Base-by-base conservation (phyloP, 2,113 vertebrate genomes). In the Sisor rabdophorus region DNA sequence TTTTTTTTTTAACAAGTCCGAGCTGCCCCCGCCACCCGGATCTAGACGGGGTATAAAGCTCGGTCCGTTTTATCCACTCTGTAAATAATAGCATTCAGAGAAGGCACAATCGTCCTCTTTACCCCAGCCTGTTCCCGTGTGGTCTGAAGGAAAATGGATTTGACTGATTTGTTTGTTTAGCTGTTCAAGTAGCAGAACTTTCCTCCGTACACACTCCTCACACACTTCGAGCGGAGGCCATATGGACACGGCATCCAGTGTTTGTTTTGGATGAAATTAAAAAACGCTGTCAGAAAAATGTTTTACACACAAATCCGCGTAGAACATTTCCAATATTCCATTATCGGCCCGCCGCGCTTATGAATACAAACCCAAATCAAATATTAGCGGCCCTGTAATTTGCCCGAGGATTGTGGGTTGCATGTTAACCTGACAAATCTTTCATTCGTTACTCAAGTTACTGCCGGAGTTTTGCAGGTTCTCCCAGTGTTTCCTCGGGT, bases 91-190 rank as follows among this genome's bases (percentile, higher is more conserved):
- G 80, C 84, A 80, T 68, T 26, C 15, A 67, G 63, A 79, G 79
- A 67, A 79, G 79, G 79, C 72, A 82, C n/a, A 15, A 20, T 40
- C 65, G 55, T 70, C 17, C 63, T 61, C n/a, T n/a, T n/a, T n/a
- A n/a, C n/a, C n/a, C n/a, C n/a, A 28, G 19, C 12, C 15, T 17
- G 40, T 19, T 71, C 74, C 63, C 24, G 24, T 73, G 26, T 60
- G 74, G 68, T 11, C 60, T 52, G 50, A 16, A 44, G 59, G 36
- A 40, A 30, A n/a, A 53, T 10, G 53, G 82, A 75, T 80, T 86
- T 80, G 80, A 82, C 81, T 90, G 87, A 89, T 85, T 89, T 81
- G 83, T 84, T 85, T 91, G 87, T 90, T 90, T 87, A 84, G 83
- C 80, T 85, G 79, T 26, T 74, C 53, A 68, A 80, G 69, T 44